Evolutionary conservation across 2,113 vertebrate species (phyloP).

Genomic region (Deroptyus accipitrinus): DNA sequence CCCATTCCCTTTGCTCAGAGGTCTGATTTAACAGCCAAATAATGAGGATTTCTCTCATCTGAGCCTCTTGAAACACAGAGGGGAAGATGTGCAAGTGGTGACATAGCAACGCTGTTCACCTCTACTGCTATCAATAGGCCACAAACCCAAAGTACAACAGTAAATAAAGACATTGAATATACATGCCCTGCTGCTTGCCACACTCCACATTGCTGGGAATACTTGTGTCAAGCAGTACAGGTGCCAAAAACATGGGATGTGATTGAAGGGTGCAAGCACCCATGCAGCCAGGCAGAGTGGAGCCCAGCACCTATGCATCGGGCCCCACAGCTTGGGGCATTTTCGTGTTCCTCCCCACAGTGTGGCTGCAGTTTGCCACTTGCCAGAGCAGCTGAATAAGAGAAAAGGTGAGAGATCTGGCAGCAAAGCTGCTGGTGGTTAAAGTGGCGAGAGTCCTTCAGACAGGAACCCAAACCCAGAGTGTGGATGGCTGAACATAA

Average conservation of each 20-base stretch:
- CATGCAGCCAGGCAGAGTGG: not conserved
- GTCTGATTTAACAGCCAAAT: not conserved
- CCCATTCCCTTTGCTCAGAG: not conserved
- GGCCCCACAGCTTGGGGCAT: accelerated
- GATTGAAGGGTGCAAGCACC: accelerated
- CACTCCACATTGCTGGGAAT: not conserved
- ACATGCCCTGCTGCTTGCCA: too few relatives aligned
- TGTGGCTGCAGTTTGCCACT: not conserved
- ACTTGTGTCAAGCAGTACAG: not conserved
- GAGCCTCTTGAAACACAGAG: not conserved
- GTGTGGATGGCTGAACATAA: not conserved
- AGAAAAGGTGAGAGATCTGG: not conserved
- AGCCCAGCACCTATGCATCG: not conserved
- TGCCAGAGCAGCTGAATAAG: not conserved
- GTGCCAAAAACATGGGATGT: accelerated
- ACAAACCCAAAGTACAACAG: too few relatives aligned
- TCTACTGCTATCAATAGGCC: not conserved
- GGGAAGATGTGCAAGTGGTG: too few relatives aligned
- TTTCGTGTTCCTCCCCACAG: not conserved
- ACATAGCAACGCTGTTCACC: not conserved
- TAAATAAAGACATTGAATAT: too few relatives aligned
- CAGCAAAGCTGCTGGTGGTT: not conserved
- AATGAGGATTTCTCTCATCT: not conserved
- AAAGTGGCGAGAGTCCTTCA: not conserved
- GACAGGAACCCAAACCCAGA: accelerated